Evolutionary conservation across 2,113 vertebrate genomes (phyloP).

Genomic region (Apus apus): DNA sequence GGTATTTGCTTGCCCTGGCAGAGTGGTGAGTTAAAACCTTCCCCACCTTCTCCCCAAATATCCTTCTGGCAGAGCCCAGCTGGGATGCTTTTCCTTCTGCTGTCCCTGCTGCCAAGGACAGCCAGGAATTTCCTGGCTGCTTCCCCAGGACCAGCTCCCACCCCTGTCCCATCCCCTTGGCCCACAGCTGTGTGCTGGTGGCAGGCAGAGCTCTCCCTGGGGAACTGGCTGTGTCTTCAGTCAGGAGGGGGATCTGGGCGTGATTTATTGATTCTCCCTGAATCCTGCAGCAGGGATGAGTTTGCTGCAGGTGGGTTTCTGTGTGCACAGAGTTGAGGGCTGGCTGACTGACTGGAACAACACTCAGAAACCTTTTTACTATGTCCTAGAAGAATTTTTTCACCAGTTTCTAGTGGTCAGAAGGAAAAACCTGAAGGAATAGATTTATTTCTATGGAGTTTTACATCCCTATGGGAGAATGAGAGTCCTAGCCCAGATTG

Average conservation of each 20-base stretch:
- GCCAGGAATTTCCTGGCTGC: neutral
- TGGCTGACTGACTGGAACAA: neutral
- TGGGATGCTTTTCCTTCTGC: neutral
- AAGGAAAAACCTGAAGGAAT: neutral
- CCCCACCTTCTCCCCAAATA: rapidly evolving
- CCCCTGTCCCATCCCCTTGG: neutral
- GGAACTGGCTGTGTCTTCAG: neutral
- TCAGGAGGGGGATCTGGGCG: too few species aligned
- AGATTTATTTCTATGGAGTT: neutral
- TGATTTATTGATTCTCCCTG: neutral
- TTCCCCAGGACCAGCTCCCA: neutral
- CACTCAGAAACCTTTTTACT: neutral
- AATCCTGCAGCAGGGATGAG: neutral
- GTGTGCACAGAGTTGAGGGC: neutral
- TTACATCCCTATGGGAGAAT: neutral
- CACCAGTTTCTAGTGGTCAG: neutral
- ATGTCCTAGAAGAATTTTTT: neutral
- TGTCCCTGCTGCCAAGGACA: neutral
- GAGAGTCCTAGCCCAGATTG: neutral
- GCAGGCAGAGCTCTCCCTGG: neutral
- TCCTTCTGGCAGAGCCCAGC: neutral
- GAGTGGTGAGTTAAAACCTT: neutral
- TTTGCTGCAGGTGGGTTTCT: neutral
- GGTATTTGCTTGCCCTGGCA: neutral
- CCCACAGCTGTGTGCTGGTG: rapidly evolving